These are phyloP conservation scores for Hemaris fuciformis DNA, from an alignment of 2,888 invertebrate genomes.

Conservation along the genomic window DNA sequence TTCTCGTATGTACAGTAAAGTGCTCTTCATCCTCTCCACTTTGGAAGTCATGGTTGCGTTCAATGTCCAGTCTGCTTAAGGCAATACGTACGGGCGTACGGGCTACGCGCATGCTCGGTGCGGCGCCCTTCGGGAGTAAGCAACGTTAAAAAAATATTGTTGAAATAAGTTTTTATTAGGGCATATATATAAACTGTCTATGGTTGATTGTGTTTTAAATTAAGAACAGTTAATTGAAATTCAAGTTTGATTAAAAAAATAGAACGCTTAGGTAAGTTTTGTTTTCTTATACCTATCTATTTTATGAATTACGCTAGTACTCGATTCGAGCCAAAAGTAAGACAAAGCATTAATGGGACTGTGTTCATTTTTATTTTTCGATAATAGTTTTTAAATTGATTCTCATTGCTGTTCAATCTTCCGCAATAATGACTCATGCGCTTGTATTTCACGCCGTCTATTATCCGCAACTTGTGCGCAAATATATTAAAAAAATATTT, in stretches of 20 bases:
- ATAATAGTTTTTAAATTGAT: too few relatives aligned
- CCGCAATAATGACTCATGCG: not conserved
- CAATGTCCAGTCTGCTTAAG: conserved; percentile 66
- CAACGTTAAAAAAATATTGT: conserved; percentile 20
- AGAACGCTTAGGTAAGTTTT: not conserved
- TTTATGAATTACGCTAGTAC: too few relatives aligned
- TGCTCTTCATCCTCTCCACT: conserved; percentile 48
- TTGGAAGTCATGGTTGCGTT: conserved; percentile 56
- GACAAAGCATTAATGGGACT: too few relatives aligned
- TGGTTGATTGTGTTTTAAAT: not conserved
- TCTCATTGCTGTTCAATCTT: not conserved
- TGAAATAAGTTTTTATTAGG: not conserved
- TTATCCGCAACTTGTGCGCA: not conserved
- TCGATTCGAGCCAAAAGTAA: too few relatives aligned
- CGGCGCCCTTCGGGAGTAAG: conserved; percentile 41
- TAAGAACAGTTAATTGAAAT: not conserved
- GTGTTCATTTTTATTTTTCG: too few relatives aligned
- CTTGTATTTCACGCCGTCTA: not conserved
- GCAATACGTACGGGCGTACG: conserved; percentile 61
- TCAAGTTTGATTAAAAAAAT: not conserved
- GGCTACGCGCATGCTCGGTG: conserved; percentile 45
- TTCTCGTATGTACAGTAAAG: conserved; percentile 39
- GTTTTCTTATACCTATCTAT: too few relatives aligned
- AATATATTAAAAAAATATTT: not conserved
- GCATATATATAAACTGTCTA: not conserved